Percentiles rank a stretch among this genome's conserved stretches.
Evolutionary conservation across 2,113 vertebrate genomes (phyloP).

Genomic region (Solea senegalensis): DNA sequence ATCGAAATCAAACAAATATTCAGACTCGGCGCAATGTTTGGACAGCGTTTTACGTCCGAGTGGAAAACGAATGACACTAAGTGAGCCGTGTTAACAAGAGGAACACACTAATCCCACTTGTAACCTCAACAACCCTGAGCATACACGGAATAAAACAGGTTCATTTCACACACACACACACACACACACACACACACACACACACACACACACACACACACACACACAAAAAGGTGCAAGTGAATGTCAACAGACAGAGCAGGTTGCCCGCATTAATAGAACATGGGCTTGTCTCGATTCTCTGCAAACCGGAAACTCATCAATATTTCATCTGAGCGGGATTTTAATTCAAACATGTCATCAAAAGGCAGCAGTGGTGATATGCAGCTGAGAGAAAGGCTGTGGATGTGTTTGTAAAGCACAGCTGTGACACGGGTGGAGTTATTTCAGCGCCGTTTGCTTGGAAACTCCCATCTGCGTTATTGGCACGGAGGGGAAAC

Average conservation of each 20-base stretch:
- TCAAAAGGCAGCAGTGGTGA: not conserved
- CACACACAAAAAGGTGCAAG: conserved; percentile 26
- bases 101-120: no score
- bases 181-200: conserved; percentile 22
- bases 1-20: not conserved
- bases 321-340: conserved; percentile 45
- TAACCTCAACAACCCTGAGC: not conserved
- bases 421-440: no score
- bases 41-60: not conserved
- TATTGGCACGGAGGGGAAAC: no score
- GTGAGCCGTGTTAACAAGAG: not conserved
- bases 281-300: conserved; percentile 51
- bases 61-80: not conserved
- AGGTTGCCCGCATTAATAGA: conserved; percentile 61
- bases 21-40: not conserved
- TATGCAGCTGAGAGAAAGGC: no score
- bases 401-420: no score
- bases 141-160: not conserved
- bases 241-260: conserved; percentile 54
- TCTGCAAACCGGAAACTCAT: conserved; percentile 39
- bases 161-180: conserved; percentile 8
- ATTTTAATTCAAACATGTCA: conserved; percentile 33
- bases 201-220: conserved; percentile 20
- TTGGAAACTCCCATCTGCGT: no score
- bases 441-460: no score